Evolutionary conservation across 2,113 vertebrate species (phyloP).

Genomic region (Rhinopithecus roxellana): DNA sequence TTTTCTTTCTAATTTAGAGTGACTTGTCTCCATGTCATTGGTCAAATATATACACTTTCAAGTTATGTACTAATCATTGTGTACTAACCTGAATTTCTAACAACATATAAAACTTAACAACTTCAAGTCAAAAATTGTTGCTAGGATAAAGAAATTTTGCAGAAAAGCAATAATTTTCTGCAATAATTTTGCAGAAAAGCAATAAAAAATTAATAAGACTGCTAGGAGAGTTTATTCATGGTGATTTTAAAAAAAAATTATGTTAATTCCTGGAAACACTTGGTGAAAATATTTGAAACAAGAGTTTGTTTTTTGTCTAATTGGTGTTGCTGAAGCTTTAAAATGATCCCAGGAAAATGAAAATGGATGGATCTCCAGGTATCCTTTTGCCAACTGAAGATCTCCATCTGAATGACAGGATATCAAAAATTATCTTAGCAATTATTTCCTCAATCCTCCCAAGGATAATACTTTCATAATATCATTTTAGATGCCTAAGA

Average conservation of each 20-base stretch:
- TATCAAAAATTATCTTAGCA: not conserved
- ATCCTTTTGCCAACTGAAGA: not conserved
- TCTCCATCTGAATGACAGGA: not conserved
- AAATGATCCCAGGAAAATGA: not conserved
- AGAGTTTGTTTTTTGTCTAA: not conserved
- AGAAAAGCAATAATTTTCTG: conserved; percentile 23
- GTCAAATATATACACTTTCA: conserved; percentile 42
- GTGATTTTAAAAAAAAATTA: not conserved
- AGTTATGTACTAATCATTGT: not conserved
- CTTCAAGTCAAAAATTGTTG: not conserved
- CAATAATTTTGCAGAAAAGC: not conserved
- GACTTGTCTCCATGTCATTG: not conserved
- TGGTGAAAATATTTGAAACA: not conserved
- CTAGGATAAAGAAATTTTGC: not conserved
- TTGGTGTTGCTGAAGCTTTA: not conserved
- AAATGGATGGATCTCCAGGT: not conserved
- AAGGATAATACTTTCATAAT: not conserved
- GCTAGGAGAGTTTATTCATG: not conserved
- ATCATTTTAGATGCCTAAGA: not conserved
- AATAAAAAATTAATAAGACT: conserved; percentile 43
- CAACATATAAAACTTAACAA: not conserved
- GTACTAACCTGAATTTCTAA: conserved; percentile 14
- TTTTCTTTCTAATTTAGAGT: not conserved
- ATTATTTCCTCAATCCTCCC: not conserved
- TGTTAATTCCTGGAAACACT: not conserved